A percentile compares a stretch with the other conserved stretches of the same genome.
Evolutionary conservation across 2,888 invertebrate species (phyloP).

Genomic region (Mechanitis mazaeus): DNA sequence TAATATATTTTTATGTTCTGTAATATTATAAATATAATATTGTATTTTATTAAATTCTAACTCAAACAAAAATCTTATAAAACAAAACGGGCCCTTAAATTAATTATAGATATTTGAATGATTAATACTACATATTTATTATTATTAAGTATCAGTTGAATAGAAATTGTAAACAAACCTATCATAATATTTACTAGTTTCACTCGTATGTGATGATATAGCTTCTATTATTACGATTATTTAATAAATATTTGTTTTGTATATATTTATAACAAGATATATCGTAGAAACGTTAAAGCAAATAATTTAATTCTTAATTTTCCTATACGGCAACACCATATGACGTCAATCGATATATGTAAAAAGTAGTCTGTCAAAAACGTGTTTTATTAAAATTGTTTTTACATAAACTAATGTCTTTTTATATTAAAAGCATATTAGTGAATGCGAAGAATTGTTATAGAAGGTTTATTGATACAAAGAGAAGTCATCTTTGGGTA

Average conservation of each 20-base stretch:
- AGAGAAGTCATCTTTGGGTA: constrained; percentile 50
- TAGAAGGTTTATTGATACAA: constrained; percentile 46
- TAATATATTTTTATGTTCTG: no score
- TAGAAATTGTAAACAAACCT: constrained; percentile 14
- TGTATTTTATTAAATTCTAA: no score
- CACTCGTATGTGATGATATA: no score
- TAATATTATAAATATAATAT: no score
- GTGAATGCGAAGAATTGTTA: constrained; percentile 49
- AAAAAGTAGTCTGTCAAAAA: neutral
- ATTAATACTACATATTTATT: no score
- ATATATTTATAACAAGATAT: no score
- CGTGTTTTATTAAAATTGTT: neutral
- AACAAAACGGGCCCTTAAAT: no score
- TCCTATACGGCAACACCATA: constrained; percentile 35
- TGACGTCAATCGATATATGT: constrained; percentile 21
- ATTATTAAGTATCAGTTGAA: neutral
- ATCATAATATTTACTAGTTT: neutral
- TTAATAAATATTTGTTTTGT: no score
- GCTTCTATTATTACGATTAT: no score
- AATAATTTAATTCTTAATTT: constrained; percentile 9
- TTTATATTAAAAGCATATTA: constrained; percentile 54
- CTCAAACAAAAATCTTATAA: no score
- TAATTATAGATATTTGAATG: no score
- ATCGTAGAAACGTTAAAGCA: no score
- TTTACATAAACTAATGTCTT: constrained; percentile 45